Evolutionary conservation across 1,140 invertebrate genomes (phyloP), one percentile per base, ranked within the genome.

Genomic region (Scylla paramamosain): DNA sequence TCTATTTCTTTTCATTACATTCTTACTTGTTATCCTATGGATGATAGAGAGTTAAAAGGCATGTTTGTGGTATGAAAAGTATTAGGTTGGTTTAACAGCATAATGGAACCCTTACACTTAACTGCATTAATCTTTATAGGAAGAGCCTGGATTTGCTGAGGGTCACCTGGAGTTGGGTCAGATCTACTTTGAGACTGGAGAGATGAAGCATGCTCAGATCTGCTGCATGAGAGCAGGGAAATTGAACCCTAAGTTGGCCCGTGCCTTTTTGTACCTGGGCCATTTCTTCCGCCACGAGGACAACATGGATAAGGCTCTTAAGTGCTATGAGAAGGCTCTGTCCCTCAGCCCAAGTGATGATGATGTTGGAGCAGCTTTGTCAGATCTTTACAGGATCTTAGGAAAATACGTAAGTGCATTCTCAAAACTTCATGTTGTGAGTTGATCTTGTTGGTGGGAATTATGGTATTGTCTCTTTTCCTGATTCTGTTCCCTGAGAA

Each of bases 271-370:
- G 59, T 98, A 98, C 96, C 97, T 99, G 93, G 98, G 98, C 20
- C 97, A 98, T 96, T 98, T 98, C 97, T 99, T 99, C 97, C 96
- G 97, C 96, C 83, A 93, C 14, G n/a, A 90, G 28, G 92, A 97
- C 45, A 97, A 98, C 96, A 96, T 98, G 46, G 97, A 97, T 67
- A 98, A 98, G 96, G 98, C 98, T 4, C 97, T 97, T 96, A 98
- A 98, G 96, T 99, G 98, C 97, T 99, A 98, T 97, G 98, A 98
- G 96, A 99, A 98, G 97, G 98, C 98, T 46, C 97, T 98, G 94
- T 98, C 98, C 96, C 97, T 99, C 2, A 98, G 98, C 97, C 97
- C 97, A 29, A 97, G 97, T 93, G 98, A 97, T 94, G 97, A 97
- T 67, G 97, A 98, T 96, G 98, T 98, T 94, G 98, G 98, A 31